These are phyloP conservation scores for Lipophrys pholis DNA, from an alignment of 2,113 vertebrate genomes.

Conservation along the genomic window DNA sequence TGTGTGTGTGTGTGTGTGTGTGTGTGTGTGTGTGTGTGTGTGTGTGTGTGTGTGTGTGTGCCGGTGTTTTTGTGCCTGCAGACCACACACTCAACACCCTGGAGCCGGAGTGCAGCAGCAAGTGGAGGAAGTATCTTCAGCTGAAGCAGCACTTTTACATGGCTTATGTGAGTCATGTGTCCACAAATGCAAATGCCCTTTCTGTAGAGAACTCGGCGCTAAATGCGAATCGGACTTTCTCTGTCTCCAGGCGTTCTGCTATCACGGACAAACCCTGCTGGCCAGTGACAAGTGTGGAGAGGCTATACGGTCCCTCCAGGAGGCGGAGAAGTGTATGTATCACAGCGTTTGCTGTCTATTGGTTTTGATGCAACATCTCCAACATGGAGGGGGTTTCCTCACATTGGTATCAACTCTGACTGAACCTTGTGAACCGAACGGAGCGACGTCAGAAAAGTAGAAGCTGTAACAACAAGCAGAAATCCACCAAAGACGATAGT, in stretches of 20 bases:
- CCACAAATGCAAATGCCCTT: background rate
- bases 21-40: too few relatives aligned
- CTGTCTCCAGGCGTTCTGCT: constrained; percentile 91
- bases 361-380: background rate
- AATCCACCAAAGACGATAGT: too few relatives aligned
- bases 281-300: constrained; percentile 96
- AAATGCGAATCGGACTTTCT: background rate
- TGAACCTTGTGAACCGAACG: too few relatives aligned
- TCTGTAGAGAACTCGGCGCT: background rate
- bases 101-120: constrained; percentile 91
- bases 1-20: too few relatives aligned
- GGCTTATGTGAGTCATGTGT: constrained; percentile 90
- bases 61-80: constrained; percentile 56
- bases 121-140: constrained; percentile 98
- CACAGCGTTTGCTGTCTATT: background rate
- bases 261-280: constrained; percentile 94
- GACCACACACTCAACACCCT: constrained; percentile 95
- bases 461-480: too few relatives aligned
- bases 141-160: constrained; percentile 97
- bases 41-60: too few relatives aligned
- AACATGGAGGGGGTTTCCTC: too few relatives aligned
- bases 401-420: too few relatives aligned
- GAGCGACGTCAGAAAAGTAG: too few relatives aligned
- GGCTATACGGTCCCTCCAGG: constrained; percentile 94
- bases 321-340: constrained; percentile 94